A percentile compares a stretch with the other conserved stretches of the same genome.
phyloP scores from a whole-genome alignment of 2,888 invertebrate genomes.

The Hipparchia semele region DNA sequence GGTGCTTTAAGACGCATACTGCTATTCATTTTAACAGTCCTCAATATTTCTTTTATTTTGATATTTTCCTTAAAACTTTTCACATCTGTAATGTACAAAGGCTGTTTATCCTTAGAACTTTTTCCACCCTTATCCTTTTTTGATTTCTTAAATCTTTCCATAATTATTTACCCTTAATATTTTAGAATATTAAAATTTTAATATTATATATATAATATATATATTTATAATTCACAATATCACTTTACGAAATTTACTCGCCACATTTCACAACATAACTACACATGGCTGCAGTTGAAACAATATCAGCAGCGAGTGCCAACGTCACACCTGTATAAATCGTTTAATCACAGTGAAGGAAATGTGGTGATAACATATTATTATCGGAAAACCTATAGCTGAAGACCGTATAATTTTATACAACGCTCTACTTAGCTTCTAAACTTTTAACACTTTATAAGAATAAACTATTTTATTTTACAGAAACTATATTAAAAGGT shows the following conservation, averaged over 20 bases:
- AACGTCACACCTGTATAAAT: constrained; percentile 71
- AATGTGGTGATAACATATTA: constrained; percentile 57
- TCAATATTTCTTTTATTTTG: constrained; percentile 72
- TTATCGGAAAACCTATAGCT: constrained; percentile 53
- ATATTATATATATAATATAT: not conserved
- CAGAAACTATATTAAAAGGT: constrained; percentile 4
- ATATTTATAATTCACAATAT: constrained; percentile 22
- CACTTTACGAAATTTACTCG: constrained; percentile 39
- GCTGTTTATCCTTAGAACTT: constrained; percentile 57
- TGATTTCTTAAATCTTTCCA: constrained; percentile 66
- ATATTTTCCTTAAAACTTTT: constrained; percentile 71
- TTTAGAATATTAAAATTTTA: constrained; percentile 37
- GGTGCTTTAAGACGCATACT: constrained; percentile 72
- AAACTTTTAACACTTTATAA: not conserved
- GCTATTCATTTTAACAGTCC: constrained; percentile 75
- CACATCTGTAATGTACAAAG: constrained; percentile 60
- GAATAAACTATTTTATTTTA: not conserved
- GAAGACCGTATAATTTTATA: constrained; percentile 43
- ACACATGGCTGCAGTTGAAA: constrained; percentile 46
- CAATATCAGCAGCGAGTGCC: constrained; percentile 55
- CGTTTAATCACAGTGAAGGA: constrained; percentile 61
- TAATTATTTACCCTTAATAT: constrained; percentile 41
- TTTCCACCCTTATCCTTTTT: constrained; percentile 63
- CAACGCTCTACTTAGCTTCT: not conserved
- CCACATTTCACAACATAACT: constrained; percentile 42